Evolutionary conservation across 2,888 invertebrate genomes (phyloP), one percentile per base, ranked within the genome.

Genomic region (Leptura quadrifasciata): DNA sequence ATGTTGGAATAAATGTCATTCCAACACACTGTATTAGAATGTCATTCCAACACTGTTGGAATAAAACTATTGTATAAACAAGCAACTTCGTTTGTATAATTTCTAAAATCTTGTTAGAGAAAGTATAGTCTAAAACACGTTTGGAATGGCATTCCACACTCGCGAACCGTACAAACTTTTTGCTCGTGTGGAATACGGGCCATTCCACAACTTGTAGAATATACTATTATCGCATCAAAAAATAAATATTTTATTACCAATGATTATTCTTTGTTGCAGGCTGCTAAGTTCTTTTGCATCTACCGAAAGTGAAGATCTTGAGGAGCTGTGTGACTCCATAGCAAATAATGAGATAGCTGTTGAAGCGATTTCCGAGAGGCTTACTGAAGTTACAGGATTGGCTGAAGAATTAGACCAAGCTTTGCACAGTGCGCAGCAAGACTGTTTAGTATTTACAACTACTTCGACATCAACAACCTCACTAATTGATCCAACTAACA

Each of bases 351-450:
- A 90, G 79, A 91, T 92, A 81, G 94, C 94, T 18, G 91, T 94
- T 54, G 93, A 93, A 82, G 93, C 94, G 65, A 94, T 94, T 75
- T 91, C 93, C n/a, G 92, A 92, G 82, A 91, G 91, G 85, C 87
- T 94, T 76, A 89, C 91, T 17, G 93, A 93, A 87, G 93, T 94
- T 17, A 93, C 94, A 15, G 91, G 91, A 74, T 90, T 94, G 21
- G 94, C 94, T 1, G 94, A 94, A 86, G 92, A 93, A 78, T 87
- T 94, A 80, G 94, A 94, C 84, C 91, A 91, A 54, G 91, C 91
- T 24, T 87, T 93, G 74, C 88, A 90, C 55, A 91, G 91, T 79
- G 90, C 90, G 10, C 91, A 91, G 82, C 89, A 89, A 78, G 88
- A 89, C 79, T 88, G 89, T 77, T 84, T 82, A 63, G 83, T 84